Conservation (phyloP, 1,140 invertebrate genomes). For the Anadara kagoshimensis region DNA sequence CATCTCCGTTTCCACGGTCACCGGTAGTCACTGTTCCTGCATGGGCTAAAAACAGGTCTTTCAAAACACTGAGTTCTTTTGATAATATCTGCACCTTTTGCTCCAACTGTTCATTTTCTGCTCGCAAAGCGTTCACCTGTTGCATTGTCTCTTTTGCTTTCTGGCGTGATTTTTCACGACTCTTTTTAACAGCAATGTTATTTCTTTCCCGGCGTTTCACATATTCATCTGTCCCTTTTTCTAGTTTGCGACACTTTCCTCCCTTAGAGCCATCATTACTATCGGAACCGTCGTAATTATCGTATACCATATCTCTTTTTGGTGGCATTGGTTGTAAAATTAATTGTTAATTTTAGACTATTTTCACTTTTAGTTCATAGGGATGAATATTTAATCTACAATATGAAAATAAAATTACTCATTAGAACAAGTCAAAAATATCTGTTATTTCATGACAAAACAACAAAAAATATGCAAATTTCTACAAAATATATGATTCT, state of each 20-base stretch:
- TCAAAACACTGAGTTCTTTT: constrained; percentile 69
- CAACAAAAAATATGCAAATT: no score
- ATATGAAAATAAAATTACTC: no score
- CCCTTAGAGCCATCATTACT: constrained; percentile 9
- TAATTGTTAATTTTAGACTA: no score
- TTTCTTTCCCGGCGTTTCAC: constrained; percentile 65
- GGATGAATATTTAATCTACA: no score
- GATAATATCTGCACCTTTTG: constrained; percentile 69
- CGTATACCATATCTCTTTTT: constrained; percentile 12
- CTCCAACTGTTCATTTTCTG: constrained; percentile 69
- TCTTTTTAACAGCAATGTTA: constrained; percentile 72
- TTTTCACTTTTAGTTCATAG: no score
- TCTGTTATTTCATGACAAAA: no score
- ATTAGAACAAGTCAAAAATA: no score
- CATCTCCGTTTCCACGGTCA: no score
- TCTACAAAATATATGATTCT: no score
- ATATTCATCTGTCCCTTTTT: constrained; percentile 67
- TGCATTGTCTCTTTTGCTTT: constrained; percentile 69
- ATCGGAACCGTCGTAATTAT: constrained; percentile 45
- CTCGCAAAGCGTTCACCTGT: constrained; percentile 60
- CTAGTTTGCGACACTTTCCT: constrained; percentile 44
- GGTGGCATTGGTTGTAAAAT: constrained; percentile 32
- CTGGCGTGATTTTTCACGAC: constrained; percentile 67
- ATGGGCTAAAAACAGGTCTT: constrained; percentile 70
- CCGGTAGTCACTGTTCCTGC: constrained; percentile 47